Conservation (phyloP, 2,888 invertebrate genomes). For the Trachelus tabidus region DNA sequence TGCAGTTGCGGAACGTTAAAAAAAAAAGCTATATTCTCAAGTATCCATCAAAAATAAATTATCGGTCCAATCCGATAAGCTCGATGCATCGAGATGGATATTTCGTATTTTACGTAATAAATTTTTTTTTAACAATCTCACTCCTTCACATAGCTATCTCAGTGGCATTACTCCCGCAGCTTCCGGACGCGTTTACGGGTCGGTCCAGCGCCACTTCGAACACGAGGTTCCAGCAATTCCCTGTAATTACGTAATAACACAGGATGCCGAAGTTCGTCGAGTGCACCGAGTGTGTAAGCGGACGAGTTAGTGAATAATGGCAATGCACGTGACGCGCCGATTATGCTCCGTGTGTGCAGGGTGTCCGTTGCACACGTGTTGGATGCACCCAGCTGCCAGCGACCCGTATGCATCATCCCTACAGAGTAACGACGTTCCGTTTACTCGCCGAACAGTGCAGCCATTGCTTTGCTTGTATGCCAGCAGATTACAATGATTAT, state of each 20-base stretch:
- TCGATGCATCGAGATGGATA: not conserved
- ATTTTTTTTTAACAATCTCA: not conserved
- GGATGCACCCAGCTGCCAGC: slow-evolving; percentile 18
- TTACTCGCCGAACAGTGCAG: not conserved
- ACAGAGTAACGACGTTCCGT: slow-evolving; percentile 5
- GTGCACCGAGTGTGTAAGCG: not conserved
- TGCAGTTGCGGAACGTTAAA: not conserved
- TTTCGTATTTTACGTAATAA: not conserved
- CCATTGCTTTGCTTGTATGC: not conserved
- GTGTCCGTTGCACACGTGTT: not conserved
- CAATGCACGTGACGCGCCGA: not conserved
- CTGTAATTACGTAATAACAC: not conserved
- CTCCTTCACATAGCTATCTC: slow-evolving; percentile 20
- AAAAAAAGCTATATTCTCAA: not conserved
- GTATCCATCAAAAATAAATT: not conserved
- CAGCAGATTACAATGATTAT: not conserved
- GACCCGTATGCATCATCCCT: slow-evolving; percentile 41
- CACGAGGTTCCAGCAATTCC: not conserved
- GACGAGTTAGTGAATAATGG: not conserved
- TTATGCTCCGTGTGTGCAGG: not conserved
- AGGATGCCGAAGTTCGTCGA: not conserved
- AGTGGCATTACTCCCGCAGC: slow-evolving; percentile 14
- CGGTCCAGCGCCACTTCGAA: not conserved
- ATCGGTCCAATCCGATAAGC: not conserved
- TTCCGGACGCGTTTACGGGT: not conserved